Base-by-base conservation (phyloP, 2,113 vertebrate species). In the Triplophysa siluroides region DNA sequence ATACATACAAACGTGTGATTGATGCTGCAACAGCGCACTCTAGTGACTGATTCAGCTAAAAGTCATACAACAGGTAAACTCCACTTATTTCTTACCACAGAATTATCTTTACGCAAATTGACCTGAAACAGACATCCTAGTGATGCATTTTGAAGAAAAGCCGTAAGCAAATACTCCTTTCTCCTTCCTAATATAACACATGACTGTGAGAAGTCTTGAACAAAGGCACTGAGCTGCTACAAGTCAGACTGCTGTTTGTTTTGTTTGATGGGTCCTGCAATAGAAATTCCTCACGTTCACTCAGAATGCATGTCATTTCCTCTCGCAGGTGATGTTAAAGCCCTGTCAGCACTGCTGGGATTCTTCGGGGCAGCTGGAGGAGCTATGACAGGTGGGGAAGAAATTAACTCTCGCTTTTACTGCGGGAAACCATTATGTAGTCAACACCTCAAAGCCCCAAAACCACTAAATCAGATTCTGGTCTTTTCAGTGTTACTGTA, bases 211-310 rank as follows among this genome's bases (percentile, higher is more conserved):
- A 61, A 29, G 3, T 14, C 38, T 33, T 29, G 24, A 64, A 16
- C 69, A 16, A 52, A 74, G 41, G 12, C 60, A 43, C 21, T 24
- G 1, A 47, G 47, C 54, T 70, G 2, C 12, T 62, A 56, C 41
- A 64, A 78, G 33, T 38, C 50, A 41, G 10, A 16, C 75, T 64
- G 56, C 76, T 84, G 81, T 85, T 80, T 83, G 73, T 80, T 84
- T 79, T 84, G 79, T 85, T 75, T 76, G 61, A 81, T 73, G 11
- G 10, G 8, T 72, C 68, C 65, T 60, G 62, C 16, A 24, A 72
- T 85, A 81, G 78, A 89, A 83, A 89, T 90, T 92, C 85, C 90
- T 83, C 91, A 91, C 47, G 52, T 12, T 56, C 80, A 75, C 26
- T 83, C 81, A 87, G 85, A 91, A 90, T 92, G 86, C 83, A 56